Base-by-base conservation (phyloP, 92 coral and sea anemone species). In the Hydrozoanthus gracilis region DNA sequence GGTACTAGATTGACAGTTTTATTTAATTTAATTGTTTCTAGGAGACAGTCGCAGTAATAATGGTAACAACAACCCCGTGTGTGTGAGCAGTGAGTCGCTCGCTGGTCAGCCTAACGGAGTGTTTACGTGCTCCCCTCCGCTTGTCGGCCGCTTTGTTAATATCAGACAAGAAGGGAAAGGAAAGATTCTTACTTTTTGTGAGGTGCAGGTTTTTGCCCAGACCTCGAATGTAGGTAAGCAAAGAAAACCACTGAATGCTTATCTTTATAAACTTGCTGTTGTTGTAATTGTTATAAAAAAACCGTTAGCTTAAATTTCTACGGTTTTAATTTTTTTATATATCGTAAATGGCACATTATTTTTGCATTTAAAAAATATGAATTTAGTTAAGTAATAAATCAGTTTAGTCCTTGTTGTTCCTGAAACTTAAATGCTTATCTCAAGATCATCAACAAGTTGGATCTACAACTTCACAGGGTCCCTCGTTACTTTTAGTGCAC, bases 31-130 rank as follows among this genome's bases (percentile, higher is more conserved):
- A 78, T 2, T 44, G 6, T 58, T 10, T 62, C n/a, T 17, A 80
- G 85, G 85, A 60, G 86, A 84, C 64, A 89, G 83, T 35, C 89
- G 69, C 65, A 70, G 51, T 8, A 27, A 47, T 66, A 68, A 64
- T 78, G 87, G 87, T 60, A 77, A 78, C 11, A 76, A 71, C n/a
- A 80, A 80, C 62, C 89, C 89, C 18, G 78, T 88, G 14, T 89
- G 92, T 72, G 83, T 78, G 68, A 84, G 77, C 67, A 77, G 89
- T 52, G 86, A 83, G 74, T 80, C 85, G 6, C 72, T 80, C 9
- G 62, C 61, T 35, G 85, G 85, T 13, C 74, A 80, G 35, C 44
- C 51, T 17, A 80, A 80, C 72, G 74, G 85, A 15, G 62, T 80
- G 7, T 80, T 80, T 12, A 47, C 85, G 58, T 80, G 85, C 56